Evolutionary conservation across 2,113 vertebrate genomes (phyloP).

Genomic region (Salvator merianae): DNA sequence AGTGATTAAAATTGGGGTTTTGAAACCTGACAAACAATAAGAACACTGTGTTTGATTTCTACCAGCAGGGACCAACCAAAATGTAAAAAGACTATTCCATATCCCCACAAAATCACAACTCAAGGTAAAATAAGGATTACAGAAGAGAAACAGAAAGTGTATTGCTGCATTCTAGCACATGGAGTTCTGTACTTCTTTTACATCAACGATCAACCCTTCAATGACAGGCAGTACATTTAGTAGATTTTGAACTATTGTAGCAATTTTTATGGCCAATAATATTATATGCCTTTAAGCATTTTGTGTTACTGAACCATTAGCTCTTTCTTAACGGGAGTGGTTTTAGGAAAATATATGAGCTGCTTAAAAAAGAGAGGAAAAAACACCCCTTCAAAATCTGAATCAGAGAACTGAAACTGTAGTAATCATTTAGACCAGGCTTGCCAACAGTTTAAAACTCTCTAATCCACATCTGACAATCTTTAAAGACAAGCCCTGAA

Average conservation of each 20-base stretch:
- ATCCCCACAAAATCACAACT: slow-evolving; percentile 49
- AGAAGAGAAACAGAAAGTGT: slow-evolving; percentile 17
- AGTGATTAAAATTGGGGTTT: slow-evolving; percentile 66
- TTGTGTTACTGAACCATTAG: too few relatives aligned
- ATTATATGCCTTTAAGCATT: neutral
- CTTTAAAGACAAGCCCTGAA: too few relatives aligned
- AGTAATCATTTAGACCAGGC: too few relatives aligned
- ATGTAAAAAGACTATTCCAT: slow-evolving; percentile 44
- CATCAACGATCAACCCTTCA: slow-evolving; percentile 46
- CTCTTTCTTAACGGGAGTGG: too few relatives aligned
- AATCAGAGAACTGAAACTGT: too few relatives aligned
- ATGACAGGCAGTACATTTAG: slow-evolving; percentile 50
- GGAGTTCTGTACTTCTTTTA: slow-evolving; percentile 46
- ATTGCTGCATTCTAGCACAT: slow-evolving; percentile 34
- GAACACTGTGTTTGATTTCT: slow-evolving; percentile 64
- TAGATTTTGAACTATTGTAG: slow-evolving; percentile 37
- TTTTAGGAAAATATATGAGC: too few relatives aligned
- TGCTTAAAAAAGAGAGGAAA: too few relatives aligned
- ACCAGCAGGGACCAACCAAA: slow-evolving; percentile 59
- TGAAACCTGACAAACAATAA: slow-evolving; percentile 57
- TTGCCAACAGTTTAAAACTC: too few relatives aligned
- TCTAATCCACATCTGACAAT: too few relatives aligned
- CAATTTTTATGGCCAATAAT: slow-evolving; percentile 5
- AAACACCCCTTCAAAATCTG: too few relatives aligned
- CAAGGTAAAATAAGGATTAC: slow-evolving; percentile 45